phyloP scores from a whole-genome alignment of 2,888 invertebrate genomes.

The Boloria euphrosyne region DNA sequence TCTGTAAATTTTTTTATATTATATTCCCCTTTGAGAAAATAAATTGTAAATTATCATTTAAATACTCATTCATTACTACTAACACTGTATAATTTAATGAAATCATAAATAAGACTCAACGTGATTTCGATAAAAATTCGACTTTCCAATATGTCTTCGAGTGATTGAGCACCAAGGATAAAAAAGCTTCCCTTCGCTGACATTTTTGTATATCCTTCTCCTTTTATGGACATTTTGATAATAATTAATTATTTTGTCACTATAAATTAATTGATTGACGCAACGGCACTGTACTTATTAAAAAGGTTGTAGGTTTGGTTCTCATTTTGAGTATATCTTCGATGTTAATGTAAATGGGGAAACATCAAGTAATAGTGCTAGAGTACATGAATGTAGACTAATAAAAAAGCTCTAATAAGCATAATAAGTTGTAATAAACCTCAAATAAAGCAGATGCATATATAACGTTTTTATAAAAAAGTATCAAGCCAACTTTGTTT shows the following conservation, averaged over 20 bases:
- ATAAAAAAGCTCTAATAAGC: background rate
- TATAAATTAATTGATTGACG: conserved; percentile 13
- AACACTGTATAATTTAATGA: conserved; percentile 19
- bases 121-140: conserved; percentile 24
- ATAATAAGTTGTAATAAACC: background rate
- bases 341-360: too few relatives aligned
- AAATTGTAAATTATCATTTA: conserved; percentile 14
- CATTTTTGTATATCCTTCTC: conserved; percentile 9
- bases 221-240: conserved; percentile 9
- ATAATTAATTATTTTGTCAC: conserved; percentile 1
- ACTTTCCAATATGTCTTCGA: conserved; percentile 31
- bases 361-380: too few relatives aligned
- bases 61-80: conserved; percentile 20
- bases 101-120: conserved; percentile 17
- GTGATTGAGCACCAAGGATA: conserved; percentile 32
- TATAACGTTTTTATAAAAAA: conserved; percentile 2
- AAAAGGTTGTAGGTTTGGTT: too few relatives aligned
- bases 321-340: too few relatives aligned
- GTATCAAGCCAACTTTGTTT: conserved; percentile 11
- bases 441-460: conserved; percentile 9
- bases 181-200: conserved; percentile 9
- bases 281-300: background rate
- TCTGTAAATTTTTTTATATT: conserved; percentile 13
- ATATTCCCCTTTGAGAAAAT: background rate
- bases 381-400: background rate